Evolutionary conservation across 2,797 vertebrate species (phyloP).

Genomic region (Gambusia yucatana): DNA sequence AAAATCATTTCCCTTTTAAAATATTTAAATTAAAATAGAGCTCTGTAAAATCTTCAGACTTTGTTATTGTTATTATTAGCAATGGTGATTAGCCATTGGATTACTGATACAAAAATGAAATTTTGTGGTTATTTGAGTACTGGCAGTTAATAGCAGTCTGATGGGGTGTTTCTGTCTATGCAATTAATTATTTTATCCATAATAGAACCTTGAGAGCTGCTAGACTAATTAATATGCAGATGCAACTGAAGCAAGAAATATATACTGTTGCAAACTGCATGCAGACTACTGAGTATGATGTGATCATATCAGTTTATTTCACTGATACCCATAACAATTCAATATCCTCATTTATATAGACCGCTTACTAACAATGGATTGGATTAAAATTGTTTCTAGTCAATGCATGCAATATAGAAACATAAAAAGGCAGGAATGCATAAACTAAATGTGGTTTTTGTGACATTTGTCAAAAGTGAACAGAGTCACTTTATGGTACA

Average conservation of each 20-base stretch:
- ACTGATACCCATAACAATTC: not conserved
- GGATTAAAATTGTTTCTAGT: not conserved
- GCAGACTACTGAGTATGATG: not conserved
- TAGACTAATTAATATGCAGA: not conserved
- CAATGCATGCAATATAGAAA: not conserved
- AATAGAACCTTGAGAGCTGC: not conserved
- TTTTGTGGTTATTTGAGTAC: not conserved
- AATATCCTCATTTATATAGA: not conserved
- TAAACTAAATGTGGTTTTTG: not conserved
- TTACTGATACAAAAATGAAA: not conserved
- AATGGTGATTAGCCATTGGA: not conserved
- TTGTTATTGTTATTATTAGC: not conserved
- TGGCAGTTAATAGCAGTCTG: not conserved
- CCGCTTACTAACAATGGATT: not conserved
- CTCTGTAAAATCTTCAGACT: not conserved
- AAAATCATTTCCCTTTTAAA: not conserved
- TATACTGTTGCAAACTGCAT: not conserved
- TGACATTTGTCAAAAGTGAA: not conserved
- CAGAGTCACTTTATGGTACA: not conserved
- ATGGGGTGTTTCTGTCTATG: not conserved
- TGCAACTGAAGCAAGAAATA: not conserved
- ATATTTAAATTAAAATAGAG: not conserved
- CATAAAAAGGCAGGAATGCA: not conserved
- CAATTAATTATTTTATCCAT: not conserved
- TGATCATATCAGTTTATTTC: not conserved